These are phyloP conservation scores for Sycophila sp. DNA, from an alignment of 1,140 invertebrate genomes.

Conservation along the genomic window DNA sequence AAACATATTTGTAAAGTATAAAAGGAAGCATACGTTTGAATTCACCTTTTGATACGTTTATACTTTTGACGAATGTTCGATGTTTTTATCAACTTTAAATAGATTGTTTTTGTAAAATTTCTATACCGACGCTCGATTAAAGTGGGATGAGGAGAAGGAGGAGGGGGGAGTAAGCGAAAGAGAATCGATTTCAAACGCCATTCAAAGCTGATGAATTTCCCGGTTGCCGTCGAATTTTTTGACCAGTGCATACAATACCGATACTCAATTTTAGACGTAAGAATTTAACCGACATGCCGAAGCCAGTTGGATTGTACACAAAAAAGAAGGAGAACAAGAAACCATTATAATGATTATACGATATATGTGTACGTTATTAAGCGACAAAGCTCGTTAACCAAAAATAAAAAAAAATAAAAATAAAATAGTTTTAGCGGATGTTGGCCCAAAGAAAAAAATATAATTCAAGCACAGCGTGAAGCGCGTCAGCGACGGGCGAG, in stretches of 20 bases:
- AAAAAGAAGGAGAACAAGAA: neutral
- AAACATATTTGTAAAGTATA: too few relatives aligned
- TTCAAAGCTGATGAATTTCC: conserved; percentile 3
- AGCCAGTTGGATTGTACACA: neutral
- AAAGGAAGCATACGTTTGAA: too few relatives aligned
- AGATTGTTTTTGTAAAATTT: too few relatives aligned
- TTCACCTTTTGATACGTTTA: too few relatives aligned
- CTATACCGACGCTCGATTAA: too few relatives aligned
- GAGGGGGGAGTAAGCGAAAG: too few relatives aligned
- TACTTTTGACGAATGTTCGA: too few relatives aligned
- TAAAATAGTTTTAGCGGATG: neutral
- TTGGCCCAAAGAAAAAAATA: neutral
- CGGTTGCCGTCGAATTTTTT: neutral
- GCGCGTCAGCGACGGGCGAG: too few relatives aligned
- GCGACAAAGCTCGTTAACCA: neutral
- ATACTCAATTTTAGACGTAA: conserved; percentile 17
- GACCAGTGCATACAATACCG: conserved; percentile 1
- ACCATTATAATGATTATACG: neutral
- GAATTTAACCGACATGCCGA: too few relatives aligned
- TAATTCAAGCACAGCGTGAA: too few relatives aligned
- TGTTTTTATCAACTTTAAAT: too few relatives aligned
- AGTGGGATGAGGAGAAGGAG: too few relatives aligned
- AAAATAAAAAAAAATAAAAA: neutral
- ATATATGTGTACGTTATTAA: conserved; percentile 22
- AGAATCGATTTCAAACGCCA: neutral